A percentile compares a stretch with the other conserved stretches of the same genome.
These are phyloP conservation scores for Euphysa ruthae DNA, from an alignment of 30 jellyfish, hydroid and myxozoan genomes.

Conservation along the genomic window DNA sequence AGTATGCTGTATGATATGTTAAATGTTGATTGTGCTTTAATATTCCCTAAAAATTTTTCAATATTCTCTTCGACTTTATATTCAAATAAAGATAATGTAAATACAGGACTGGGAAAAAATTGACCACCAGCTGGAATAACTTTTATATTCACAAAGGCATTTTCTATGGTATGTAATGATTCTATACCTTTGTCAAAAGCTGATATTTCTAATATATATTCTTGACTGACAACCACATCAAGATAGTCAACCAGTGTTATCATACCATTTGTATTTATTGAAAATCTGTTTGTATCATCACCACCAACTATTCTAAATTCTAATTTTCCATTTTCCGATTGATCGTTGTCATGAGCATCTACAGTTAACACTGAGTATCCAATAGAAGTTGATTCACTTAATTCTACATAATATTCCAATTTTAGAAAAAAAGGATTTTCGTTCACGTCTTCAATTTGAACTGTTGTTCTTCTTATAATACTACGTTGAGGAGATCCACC, in stretches of 20 bases:
- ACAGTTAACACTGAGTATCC: conserved; percentile 53
- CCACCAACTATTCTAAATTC: conserved; percentile 35
- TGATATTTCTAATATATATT: neutral
- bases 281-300: conserved; percentile 11
- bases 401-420: conserved; percentile 25
- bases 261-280: conserved; percentile 50
- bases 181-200: conserved; percentile 13
- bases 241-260: conserved; percentile 36
- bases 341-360: conserved; percentile 59
- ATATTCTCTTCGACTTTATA: conserved; percentile 1
- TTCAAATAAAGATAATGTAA: neutral
- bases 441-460: neutral
- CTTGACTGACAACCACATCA: conserved; percentile 37
- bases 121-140: conserved; percentile 7
- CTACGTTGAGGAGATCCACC: conserved; percentile 40
- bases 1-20: neutral
- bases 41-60: neutral
- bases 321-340: conserved; percentile 40
- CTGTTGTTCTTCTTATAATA: neutral
- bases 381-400: conserved; percentile 52
- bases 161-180: neutral
- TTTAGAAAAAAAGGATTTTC: conserved; percentile 50
- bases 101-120: neutral
- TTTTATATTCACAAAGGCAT: conserved; percentile 4
- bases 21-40: neutral